Conservation (phyloP, 2,797 vertebrate genomes). For the Gallinago stenura region DNA sequence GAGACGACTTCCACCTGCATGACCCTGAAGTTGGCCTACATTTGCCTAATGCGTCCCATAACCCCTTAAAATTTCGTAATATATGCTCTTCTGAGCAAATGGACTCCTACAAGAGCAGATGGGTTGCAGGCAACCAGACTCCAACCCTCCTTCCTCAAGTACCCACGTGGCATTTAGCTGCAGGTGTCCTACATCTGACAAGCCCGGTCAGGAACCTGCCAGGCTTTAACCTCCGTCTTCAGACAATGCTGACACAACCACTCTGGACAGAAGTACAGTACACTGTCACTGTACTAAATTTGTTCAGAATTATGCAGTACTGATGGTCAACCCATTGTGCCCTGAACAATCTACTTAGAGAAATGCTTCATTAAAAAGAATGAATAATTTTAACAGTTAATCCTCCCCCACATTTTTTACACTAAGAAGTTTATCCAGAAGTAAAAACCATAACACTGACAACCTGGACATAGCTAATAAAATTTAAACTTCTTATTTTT, state of each 20-base stretch:
- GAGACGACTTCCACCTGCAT: neutral
- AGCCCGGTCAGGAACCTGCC: conserved; percentile 33
- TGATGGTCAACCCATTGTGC: neutral
- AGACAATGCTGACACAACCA: conserved; percentile 15
- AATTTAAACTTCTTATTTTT: neutral
- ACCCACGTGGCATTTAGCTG: conserved; percentile 14
- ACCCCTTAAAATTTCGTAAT: neutral
- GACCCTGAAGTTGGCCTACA: neutral
- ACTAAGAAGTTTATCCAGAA: neutral
- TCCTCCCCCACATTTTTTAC: neutral
- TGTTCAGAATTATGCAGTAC: neutral
- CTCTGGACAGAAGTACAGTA: neutral
- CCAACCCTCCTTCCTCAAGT: neutral
- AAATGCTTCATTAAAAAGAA: neutral
- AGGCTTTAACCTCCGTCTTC: conserved; percentile 15
- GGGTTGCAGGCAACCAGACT: neutral
- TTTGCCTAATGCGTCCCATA: neutral
- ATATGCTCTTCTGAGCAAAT: neutral
- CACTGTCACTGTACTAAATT: neutral
- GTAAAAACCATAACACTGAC: neutral
- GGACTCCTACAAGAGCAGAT: conserved; percentile 17
- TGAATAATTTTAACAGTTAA: neutral
- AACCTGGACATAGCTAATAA: neutral
- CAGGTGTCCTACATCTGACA: conserved; percentile 30
- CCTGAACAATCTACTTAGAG: neutral